Conservation (phyloP, 2,113 vertebrate species). For the Murina feae region DNA sequence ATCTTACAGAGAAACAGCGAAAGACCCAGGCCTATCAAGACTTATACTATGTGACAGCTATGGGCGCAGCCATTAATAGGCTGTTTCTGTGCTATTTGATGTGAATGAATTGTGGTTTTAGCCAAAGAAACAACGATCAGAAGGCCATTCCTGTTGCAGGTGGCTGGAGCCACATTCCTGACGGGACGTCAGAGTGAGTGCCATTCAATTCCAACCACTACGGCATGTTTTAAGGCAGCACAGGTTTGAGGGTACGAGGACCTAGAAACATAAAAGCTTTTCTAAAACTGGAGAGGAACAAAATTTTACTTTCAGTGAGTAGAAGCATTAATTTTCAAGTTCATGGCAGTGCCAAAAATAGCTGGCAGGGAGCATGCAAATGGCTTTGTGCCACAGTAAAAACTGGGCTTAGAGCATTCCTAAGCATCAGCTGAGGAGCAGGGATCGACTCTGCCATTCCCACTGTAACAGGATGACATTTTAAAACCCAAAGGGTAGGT, state of each 20-base stretch:
- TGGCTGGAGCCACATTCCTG: not conserved
- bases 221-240: not conserved
- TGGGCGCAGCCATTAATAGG: not conserved
- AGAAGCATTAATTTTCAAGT: conserved; percentile 66
- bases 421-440: not conserved
- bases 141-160: not conserved
- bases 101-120: not conserved
- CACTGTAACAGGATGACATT: not conserved
- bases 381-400: conserved; percentile 56
- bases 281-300: conserved; percentile 55
- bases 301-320: conserved; percentile 53
- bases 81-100: not conserved
- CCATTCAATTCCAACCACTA: conserved; percentile 25
- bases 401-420: conserved; percentile 57
- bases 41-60: not conserved
- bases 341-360: conserved; percentile 62
- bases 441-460: not conserved
- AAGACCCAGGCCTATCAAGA: not conserved
- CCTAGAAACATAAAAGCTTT: conserved; percentile 50
- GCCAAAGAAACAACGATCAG: conserved; percentile 23
- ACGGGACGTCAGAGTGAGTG: conserved; percentile 32
- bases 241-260: conserved; percentile 5
- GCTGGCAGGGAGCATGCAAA: conserved; percentile 32
- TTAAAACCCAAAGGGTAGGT: conserved; percentile 31
- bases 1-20: not conserved